Evolutionary conservation across 2,797 vertebrate species (phyloP), one percentile per base, ranked within the genome.

Genomic region (Acrossocheilus wenchowensis): DNA sequence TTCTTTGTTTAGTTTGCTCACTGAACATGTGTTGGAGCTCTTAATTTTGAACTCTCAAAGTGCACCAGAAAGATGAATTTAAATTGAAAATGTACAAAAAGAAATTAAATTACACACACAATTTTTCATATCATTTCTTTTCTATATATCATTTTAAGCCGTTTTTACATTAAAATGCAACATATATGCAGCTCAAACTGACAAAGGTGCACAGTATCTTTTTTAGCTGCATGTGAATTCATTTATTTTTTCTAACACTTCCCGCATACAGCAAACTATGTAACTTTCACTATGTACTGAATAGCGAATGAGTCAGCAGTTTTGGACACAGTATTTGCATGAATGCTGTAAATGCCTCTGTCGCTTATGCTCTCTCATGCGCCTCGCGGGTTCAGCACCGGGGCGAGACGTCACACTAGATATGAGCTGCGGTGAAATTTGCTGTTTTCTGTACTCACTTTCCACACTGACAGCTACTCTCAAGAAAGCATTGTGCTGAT

Each of bases 391-490:
- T 81, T 81, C 60, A 81, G 62, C 60, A 23, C 41, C 26, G 1
- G 26, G 41, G 41, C 17, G 45, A 78, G 2, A 69, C 78, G 26
- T 30, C 54, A 74, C 11, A 11, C 52, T 23, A 45, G 1, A n/a
- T n/a, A 36, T 30, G 41, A 75, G 57, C 26, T 6, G 26, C 74
- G 39, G 52, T 30, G 75, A 62, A n/a, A 64, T n/a, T 6, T 36
- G 43, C 72, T 21, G 7, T 64, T 50, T 48, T 48, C n/a, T 21
- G 19, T 8, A 74, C 54, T 50, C 21, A 36, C 57, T 75, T 83
- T 83, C 26, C 57, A 77, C 30, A 21, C 43, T 52, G 82, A 77
- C 72, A 75, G 72, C 57, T 75, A 66, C 30, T 77, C 54, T 64
- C 21, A 34, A 72, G 54, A 75, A 75, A 74, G 26, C 11, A 34